A percentile compares a stretch with the other conserved stretches of the same genome.
These are phyloP conservation scores for Oreortyx pictus DNA, from an alignment of 2,797 vertebrate genomes.

Conservation along the genomic window DNA sequence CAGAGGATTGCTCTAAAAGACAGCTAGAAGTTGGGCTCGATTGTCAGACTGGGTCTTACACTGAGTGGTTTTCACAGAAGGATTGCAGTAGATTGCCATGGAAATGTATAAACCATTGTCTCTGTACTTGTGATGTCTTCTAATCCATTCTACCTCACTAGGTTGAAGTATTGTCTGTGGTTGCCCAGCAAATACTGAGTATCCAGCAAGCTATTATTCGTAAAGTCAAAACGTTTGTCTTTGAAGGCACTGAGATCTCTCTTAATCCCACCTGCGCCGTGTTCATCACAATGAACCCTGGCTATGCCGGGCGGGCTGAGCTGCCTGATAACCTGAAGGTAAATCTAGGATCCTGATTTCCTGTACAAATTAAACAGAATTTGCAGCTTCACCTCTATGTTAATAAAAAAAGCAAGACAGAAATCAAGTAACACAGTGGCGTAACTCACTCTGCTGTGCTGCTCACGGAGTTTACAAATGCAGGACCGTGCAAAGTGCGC, in stretches of 20 bases:
- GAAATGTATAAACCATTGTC: neutral
- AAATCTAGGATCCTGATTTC: conserved; percentile 17
- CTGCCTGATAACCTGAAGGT: conserved; percentile 96
- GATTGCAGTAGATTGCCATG: neutral
- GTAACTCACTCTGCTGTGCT: neutral
- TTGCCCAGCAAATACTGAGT: conserved; percentile 94
- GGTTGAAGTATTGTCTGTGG: conserved; percentile 96
- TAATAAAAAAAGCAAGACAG: neutral
- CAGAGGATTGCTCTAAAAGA: neutral
- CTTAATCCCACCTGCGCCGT: conserved; percentile 93
- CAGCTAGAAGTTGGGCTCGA: neutral
- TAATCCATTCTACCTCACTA: conserved; percentile 56
- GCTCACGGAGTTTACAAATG: neutral
- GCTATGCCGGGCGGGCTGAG: conserved; percentile 93
- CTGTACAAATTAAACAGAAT: neutral
- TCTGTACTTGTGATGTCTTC: neutral
- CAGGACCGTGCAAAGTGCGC: neutral
- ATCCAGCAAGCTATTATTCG: conserved; percentile 92
- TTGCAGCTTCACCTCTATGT: neutral
- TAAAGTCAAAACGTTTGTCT: conserved; percentile 88
- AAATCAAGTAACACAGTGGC: neutral
- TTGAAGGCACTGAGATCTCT: conserved; percentile 92
- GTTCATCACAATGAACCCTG: conserved; percentile 98
- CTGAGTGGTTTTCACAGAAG: neutral
- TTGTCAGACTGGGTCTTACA: neutral